phyloP scores from a whole-genome alignment of 2,113 vertebrate species.

The Dasyornis broadbenti region DNA sequence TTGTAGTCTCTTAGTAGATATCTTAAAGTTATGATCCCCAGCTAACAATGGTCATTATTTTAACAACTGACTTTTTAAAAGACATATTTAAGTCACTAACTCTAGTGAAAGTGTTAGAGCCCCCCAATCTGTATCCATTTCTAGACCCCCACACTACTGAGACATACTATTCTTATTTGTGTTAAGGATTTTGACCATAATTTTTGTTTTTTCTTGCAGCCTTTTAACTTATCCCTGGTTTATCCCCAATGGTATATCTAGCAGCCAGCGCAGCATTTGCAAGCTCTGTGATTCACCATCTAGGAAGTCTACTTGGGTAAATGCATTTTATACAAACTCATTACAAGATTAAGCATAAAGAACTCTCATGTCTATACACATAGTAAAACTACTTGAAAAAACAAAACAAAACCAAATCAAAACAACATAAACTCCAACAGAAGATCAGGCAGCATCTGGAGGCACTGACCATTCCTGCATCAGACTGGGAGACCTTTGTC shows the following conservation, averaged over 20 bases:
- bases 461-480: not conserved
- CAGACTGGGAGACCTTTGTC: not conserved
- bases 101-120: not conserved
- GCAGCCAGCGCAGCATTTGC: not conserved
- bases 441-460: not conserved
- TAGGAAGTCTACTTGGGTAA: not conserved
- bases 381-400: not conserved
- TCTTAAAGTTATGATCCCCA: not conserved
- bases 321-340: not conserved
- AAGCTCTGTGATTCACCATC: not conserved
- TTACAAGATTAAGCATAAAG: not conserved
- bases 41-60: not conserved
- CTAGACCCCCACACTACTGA: too few species aligned
- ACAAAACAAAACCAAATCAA: not conserved
- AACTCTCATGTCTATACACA: not conserved
- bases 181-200: too few species aligned
- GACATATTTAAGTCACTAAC: too few species aligned
- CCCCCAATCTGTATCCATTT: not conserved
- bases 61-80: too few species aligned
- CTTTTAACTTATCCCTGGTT: not conserved
- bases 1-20: not conserved
- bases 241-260: not conserved
- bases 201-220: not conserved
- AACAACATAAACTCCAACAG: not conserved
- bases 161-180: too few species aligned